Evolutionary conservation across 2,797 vertebrate genomes (phyloP), one percentile per base, ranked within the genome.

Genomic region (Cheirogaleus major): DNA sequence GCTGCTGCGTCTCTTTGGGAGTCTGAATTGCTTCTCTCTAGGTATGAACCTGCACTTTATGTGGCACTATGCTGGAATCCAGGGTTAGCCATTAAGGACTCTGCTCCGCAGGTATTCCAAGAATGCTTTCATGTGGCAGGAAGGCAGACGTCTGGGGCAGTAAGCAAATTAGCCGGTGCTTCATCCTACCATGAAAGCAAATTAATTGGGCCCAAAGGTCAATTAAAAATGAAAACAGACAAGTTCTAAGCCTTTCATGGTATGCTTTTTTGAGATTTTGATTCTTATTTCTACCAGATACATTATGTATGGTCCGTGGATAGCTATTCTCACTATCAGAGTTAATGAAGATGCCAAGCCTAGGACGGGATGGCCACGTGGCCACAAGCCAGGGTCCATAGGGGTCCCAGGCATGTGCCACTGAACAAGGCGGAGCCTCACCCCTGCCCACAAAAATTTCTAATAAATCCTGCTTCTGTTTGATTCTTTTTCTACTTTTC

Each of bases 291-390:
- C 82, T 82, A 69, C 10, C 7, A 13, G 2, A 52, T 22, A 18
- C 2, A 1, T 18, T 15, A 2, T 5, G 5, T 50, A 2, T 43
- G 57, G 10, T 45, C 30, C 17, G 57, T 27, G n/a, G n/a, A 18
- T 27, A 12, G 2, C 4, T 30, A 7, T 2, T 25, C 38, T 35
- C 12, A 17, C 9, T n/a, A 17, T 48, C 45, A 23, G 35, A 41
- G 35, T 35, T 22, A 25, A 35, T 45, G 11, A 20, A 22, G 23
- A 22, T 2, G 27, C 5, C 2, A 3, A 55, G 57, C 5, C 7
- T 1, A 7, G 5, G 55, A 5, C 7, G 1, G 61, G 73, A 17
- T 1, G 45, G n/a, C 1, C 1, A 4, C 38, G 6, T 3, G 38
- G 15, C 38, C 63, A 48, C 3, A 8, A 38, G 41, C 38, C 27